Evolutionary conservation across 2,888 invertebrate species (phyloP).

Genomic region (Timema cristinae): DNA sequence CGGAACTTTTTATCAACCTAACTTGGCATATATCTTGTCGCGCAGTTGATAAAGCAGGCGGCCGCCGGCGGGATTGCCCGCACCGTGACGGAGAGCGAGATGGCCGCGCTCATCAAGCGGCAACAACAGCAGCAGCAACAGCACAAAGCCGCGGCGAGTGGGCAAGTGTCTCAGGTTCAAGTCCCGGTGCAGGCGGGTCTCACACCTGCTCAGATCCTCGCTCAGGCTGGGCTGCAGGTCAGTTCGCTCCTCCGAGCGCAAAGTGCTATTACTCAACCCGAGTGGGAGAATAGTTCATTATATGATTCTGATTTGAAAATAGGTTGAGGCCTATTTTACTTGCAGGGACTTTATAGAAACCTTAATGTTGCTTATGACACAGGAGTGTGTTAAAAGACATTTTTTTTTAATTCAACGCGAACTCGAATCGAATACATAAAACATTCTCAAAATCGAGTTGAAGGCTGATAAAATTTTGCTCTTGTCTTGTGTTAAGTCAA

Average conservation of each 20-base stretch:
- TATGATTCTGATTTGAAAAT: no score
- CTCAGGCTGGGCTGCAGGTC: slow-evolving; percentile 51
- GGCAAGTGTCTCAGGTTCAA: slow-evolving; percentile 42
- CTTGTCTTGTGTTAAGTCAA: not conserved
- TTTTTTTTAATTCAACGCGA: no score
- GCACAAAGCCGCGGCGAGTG: slow-evolving; percentile 44
- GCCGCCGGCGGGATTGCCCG: slow-evolving; percentile 31
- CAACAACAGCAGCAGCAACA: slow-evolving; percentile 45
- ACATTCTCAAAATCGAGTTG: no score
- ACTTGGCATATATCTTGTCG: not conserved
- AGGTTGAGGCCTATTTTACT: no score
- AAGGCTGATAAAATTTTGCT: not conserved
- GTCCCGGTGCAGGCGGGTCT: slow-evolving; percentile 41
- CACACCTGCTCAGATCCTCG: slow-evolving; percentile 53
- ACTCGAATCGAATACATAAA: no score
- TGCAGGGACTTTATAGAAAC: no score
- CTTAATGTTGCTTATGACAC: no score
- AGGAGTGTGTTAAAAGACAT: no score
- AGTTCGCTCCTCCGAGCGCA: slow-evolving; percentile 22
- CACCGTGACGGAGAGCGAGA: slow-evolving; percentile 55
- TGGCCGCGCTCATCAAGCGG: slow-evolving; percentile 56
- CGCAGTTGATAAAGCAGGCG: slow-evolving; percentile 25
- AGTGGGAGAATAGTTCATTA: no score
- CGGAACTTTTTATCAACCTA: no score
- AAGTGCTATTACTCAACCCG: no score